Evolutionary conservation across 2,113 vertebrate species (phyloP), one percentile per base, ranked within the genome.

Genomic region (Xenotilapia longispinis): DNA sequence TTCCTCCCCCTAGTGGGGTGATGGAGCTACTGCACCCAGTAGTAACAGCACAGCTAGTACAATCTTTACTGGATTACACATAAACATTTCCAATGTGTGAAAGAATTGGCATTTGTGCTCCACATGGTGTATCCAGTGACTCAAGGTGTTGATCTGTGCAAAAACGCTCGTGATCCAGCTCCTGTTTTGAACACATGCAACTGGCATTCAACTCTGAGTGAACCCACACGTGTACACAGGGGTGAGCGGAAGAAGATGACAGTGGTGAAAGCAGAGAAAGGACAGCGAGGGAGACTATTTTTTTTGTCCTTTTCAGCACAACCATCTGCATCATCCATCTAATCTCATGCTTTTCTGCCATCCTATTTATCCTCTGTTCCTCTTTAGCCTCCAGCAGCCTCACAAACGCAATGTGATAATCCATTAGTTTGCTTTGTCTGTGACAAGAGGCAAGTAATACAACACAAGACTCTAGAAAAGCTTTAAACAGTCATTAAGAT

Each of bases 131-230:
- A 82, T 57, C 70, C 15, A 85, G 49, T 83, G 85, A 85, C 73
- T 84, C 87, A 70, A 89, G 88, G 92, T 95, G 92, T 90, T 94
- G 86, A 91, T 89, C 84, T 89, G 84, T 82, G 86, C 82, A 92
- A 90, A 90, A 88, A 91, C 55, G 85, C 53, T 68, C 68, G 65
- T 83, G 86, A 90, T 83, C 47, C 79, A 86, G 88, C 89, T 94
- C 90, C 91, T 60, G 84, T 92, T 93, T 90, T 92, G 57, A 87
- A 84, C 81, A 86, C 79, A 49, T 81, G 57, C 36, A 83, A 82
- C 80, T 84, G 84, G 58, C 63, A 93, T 91, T 88, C 55, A 49
- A 33, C 70, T 55, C 36, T 42, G 28, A 84, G 49, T 57, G 26
- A 73, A 86, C 33, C 68, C 42, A 55, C 40, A 88, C 15, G 54